phyloP scores from a whole-genome alignment of 1,140 invertebrate species.

The Nebria ingens region DNA sequence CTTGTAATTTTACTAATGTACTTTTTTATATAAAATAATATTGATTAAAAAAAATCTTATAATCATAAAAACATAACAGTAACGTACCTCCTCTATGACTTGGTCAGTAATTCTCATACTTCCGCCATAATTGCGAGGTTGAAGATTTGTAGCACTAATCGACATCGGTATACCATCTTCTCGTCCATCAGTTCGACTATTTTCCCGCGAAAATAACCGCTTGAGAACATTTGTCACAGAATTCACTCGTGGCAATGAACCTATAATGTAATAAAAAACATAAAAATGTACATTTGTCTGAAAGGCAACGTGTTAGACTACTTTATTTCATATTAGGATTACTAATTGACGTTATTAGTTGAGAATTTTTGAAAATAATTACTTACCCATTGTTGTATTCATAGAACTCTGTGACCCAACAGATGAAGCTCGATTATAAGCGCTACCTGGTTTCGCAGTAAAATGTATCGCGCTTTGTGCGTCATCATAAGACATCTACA shows the following conservation, averaged over 20 bases:
- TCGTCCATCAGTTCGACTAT: slow-evolving; percentile 36
- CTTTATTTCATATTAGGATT: no score
- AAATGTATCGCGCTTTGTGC: slow-evolving; percentile 61
- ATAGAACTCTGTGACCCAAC: slow-evolving; percentile 38
- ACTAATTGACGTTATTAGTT: no score
- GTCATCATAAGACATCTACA: slow-evolving; percentile 45
- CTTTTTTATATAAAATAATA: neutral
- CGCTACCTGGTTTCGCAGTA: slow-evolving; percentile 39
- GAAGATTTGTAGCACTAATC: slow-evolving; percentile 16
- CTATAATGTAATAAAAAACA: slow-evolving; percentile 20
- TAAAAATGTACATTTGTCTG: no score
- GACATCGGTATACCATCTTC: slow-evolving; percentile 12
- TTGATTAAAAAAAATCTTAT: neutral
- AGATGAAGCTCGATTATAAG: slow-evolving; percentile 29
- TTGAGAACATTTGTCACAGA: slow-evolving; percentile 65
- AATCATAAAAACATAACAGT: neutral
- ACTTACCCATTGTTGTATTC: slow-evolving; percentile 33
- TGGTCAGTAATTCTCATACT: slow-evolving; percentile 61
- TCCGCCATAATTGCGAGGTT: slow-evolving; percentile 29
- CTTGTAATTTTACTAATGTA: no score
- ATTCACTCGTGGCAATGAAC: slow-evolving; percentile 56
- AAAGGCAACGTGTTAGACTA: no score
- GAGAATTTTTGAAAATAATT: slow-evolving; percentile 12
- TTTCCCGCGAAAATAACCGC: slow-evolving; percentile 62
- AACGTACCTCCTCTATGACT: slow-evolving; percentile 61